Conservation (phyloP, 1,140 invertebrate species). For the Medauroidea extradentata region DNA sequence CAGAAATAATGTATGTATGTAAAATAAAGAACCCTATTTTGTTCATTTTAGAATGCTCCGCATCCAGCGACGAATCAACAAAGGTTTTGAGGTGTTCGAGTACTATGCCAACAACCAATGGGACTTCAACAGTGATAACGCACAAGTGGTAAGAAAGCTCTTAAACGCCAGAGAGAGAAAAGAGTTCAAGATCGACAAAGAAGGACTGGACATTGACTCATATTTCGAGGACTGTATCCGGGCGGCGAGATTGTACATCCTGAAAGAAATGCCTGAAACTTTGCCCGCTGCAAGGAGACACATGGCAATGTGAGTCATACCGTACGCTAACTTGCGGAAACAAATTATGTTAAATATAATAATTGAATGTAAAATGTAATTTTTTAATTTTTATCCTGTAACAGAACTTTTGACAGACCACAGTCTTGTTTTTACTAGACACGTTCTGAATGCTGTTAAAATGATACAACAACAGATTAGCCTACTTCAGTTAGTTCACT, state of each 20-base stretch:
- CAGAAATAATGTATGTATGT: no score
- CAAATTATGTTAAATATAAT: background rate
- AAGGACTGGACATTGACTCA: slow-evolving; percentile 62
- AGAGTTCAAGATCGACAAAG: slow-evolving; percentile 62
- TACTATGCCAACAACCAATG: slow-evolving; percentile 83
- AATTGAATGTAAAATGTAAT: slow-evolving; percentile 50
- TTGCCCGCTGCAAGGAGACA: slow-evolving; percentile 73
- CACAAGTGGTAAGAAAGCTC: slow-evolving; percentile 45
- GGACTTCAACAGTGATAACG: slow-evolving; percentile 68
- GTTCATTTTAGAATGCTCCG: slow-evolving; percentile 57
- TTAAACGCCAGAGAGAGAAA: slow-evolving; percentile 60
- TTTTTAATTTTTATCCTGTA: slow-evolving; percentile 12
- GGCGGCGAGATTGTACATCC: slow-evolving; percentile 67
- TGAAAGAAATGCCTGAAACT: slow-evolving; percentile 79
- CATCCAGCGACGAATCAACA: slow-evolving; percentile 69
- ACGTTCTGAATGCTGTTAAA: no score
- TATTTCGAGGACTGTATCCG: slow-evolving; percentile 71
- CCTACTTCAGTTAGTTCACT: no score
- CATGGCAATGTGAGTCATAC: slow-evolving; percentile 51
- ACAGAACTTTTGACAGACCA: no score
- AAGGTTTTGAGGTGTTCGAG: slow-evolving; percentile 80
- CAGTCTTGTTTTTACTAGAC: no score
- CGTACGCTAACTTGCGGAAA: background rate
- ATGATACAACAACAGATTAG: no score
- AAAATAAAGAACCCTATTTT: no score